Percentiles rank a stretch among this genome's conserved stretches.
phyloP scores from a whole-genome alignment of 2,888 invertebrate species.

The Stenurella melanura region DNA sequence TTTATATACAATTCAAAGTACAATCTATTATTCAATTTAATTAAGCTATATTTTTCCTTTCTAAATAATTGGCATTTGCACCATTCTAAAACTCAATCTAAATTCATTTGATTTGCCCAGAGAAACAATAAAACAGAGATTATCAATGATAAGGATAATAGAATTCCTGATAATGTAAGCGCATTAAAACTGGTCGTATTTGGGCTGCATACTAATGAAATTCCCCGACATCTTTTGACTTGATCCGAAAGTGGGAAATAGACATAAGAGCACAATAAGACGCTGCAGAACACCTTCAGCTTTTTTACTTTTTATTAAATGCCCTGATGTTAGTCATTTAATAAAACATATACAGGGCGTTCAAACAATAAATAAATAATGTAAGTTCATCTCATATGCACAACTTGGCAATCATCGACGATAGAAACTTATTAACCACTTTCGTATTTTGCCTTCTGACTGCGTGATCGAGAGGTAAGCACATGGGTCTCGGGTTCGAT shows the following conservation, averaged over 20 bases:
- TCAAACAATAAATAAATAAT: too few relatives aligned
- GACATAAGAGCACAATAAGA: neutral
- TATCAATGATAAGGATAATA: constrained; percentile 35
- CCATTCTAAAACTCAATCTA: constrained; percentile 10
- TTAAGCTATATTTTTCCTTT: constrained; percentile 21
- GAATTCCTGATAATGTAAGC: constrained; percentile 32
- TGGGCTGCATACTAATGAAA: constrained; percentile 32
- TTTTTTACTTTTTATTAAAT: neutral
- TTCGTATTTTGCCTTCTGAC: too few relatives aligned
- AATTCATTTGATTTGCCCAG: constrained; percentile 18
- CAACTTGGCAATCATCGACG: too few relatives aligned
- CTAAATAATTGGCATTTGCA: constrained; percentile 24
- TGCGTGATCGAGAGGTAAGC: too few relatives aligned
- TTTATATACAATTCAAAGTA: neutral
- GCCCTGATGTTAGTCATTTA: too few relatives aligned
- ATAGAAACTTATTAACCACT: too few relatives aligned
- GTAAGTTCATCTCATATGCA: too few relatives aligned
- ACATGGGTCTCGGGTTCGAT: too few relatives aligned
- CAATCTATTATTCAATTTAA: constrained; percentile 7
- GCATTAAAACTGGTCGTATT: constrained; percentile 28
- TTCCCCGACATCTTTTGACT: constrained; percentile 18
- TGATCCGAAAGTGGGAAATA: constrained; percentile 1
- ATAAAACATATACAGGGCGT: too few relatives aligned
- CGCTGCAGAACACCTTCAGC: neutral
- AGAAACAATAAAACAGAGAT: constrained; percentile 29